phyloP scores from a whole-genome alignment of 2,888 invertebrate species.

The Acronicta aceris region DNA sequence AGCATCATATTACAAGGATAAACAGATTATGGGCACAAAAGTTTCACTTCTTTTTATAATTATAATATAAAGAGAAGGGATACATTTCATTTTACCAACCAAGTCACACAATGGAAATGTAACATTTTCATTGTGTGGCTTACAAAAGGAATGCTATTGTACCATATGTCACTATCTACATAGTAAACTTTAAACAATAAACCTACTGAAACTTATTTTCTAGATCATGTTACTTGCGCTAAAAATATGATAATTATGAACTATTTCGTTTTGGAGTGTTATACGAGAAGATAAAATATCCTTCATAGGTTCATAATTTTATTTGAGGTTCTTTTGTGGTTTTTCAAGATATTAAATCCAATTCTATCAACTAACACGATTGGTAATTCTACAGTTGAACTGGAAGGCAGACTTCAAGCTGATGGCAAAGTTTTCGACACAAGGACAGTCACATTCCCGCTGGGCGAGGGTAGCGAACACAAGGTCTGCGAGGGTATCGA shows the following conservation, averaged over 20 bases:
- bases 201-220: no score
- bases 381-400: conserved; percentile 89
- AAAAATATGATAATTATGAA: no score
- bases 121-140: conserved; percentile 29
- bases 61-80: conserved; percentile 14
- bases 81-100: conserved; percentile 19
- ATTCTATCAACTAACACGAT: not conserved
- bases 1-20: no score
- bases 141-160: conserved; percentile 19
- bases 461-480: conserved; percentile 95
- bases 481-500: conserved; percentile 95
- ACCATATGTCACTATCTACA: not conserved
- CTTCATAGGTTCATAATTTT: no score
- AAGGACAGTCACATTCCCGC: conserved; percentile 93
- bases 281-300: no score
- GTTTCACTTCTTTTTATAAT: conserved; percentile 1
- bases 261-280: no score
- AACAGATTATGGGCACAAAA: no score
- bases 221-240: no score
- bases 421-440: conserved; percentile 94
- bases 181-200: no score
- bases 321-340: no score
- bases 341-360: no score
- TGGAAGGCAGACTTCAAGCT: conserved; percentile 89
- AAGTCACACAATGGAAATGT: no score